A percentile compares a stretch with the other conserved stretches of the same genome.
Conservation (phyloP, 2,113 vertebrate species). For the Sylvia atricapilla region DNA sequence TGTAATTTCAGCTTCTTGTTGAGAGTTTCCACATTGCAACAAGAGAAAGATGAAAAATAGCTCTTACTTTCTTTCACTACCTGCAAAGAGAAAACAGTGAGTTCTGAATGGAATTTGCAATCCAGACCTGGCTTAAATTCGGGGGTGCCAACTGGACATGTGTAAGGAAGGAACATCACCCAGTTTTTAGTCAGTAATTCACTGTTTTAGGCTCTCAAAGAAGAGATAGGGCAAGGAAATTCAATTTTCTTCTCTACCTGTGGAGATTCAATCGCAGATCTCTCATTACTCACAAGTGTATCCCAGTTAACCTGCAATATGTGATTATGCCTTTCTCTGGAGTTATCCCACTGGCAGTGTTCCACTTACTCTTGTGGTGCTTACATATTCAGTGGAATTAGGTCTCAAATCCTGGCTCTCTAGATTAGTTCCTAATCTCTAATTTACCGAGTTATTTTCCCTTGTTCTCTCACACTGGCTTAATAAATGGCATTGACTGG, state of each 20-base stretch:
- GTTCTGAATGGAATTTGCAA: neutral
- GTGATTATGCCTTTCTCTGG: neutral
- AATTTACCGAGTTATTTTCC: neutral
- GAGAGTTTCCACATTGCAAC: neutral
- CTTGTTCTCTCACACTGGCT: neutral
- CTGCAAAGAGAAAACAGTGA: neutral
- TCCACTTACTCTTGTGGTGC: neutral
- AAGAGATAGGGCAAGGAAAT: neutral
- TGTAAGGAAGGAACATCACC: neutral
- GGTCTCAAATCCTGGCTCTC: neutral
- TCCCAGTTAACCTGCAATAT: neutral
- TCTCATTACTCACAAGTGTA: neutral
- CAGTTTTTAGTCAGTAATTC: neutral
- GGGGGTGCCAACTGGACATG: rapidly evolving
- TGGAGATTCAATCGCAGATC: neutral
- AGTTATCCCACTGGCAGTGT: neutral
- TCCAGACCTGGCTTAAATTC: neutral
- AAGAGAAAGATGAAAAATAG: neutral
- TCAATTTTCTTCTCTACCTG: neutral
- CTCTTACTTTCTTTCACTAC: neutral
- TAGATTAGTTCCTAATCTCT: neutral
- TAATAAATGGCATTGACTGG: neutral
- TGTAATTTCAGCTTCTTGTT: neutral
- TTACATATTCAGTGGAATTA: neutral
- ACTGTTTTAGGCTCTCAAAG: neutral